A percentile compares a stretch with the other conserved stretches of the same genome.
phyloP scores from a whole-genome alignment of 2,113 vertebrate genomes.

The Larimichthys polyactis region DNA sequence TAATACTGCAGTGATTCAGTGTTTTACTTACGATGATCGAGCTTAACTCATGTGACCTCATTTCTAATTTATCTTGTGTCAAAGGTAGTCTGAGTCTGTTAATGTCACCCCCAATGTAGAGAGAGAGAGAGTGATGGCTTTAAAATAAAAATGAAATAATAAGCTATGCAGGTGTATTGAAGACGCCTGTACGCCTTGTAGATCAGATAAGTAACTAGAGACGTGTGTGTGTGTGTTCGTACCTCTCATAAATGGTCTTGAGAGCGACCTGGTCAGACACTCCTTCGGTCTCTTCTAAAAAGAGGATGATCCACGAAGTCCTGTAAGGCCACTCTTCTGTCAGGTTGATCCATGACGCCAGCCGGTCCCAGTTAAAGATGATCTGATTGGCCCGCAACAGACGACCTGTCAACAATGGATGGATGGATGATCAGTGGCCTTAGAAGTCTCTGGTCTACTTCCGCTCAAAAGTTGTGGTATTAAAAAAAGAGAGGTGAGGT shows the following conservation, averaged over 20 bases:
- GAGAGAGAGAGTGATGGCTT: neutral
- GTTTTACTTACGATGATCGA: neutral
- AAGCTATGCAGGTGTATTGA: neutral
- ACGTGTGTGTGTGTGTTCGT: constrained; percentile 35
- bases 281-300: constrained; percentile 94
- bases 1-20: neutral
- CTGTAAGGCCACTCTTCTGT: constrained; percentile 99
- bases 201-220: neutral
- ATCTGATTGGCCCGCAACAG: constrained; percentile 97
- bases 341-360: constrained; percentile 99
- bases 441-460: neutral
- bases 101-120: neutral
- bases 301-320: constrained; percentile 97
- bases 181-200: neutral
- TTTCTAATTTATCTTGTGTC: constrained; percentile 12
- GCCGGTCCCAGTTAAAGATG: constrained; percentile 95
- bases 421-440: neutral
- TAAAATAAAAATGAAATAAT: neutral
- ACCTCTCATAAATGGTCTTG: constrained; percentile 97
- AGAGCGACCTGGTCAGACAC: constrained; percentile 92
- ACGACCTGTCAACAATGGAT: constrained; percentile 84
- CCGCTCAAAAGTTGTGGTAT: neutral
- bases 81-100: neutral
- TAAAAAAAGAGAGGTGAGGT: neutral
- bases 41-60: neutral